phyloP scores from a whole-genome alignment of 2,113 vertebrate species.

The Gobiocypris rarus region DNA sequence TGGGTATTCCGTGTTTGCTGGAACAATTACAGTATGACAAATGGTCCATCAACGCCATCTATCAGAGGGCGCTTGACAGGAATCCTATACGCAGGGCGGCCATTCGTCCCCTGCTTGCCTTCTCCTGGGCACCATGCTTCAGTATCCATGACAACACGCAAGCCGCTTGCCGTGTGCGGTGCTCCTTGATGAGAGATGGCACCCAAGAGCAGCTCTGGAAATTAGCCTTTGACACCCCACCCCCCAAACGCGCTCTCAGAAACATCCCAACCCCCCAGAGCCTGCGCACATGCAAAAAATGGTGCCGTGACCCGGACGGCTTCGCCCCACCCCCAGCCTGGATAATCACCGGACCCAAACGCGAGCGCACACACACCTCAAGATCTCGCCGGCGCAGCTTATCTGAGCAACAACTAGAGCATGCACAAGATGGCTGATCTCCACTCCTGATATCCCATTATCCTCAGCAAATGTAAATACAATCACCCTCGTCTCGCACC shows the following conservation, averaged over 20 bases:
- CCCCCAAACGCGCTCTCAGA: not conserved
- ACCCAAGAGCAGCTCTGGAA: slow-evolving; percentile 75
- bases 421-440: slow-evolving; percentile 46
- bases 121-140: slow-evolving; percentile 95
- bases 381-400: slow-evolving; percentile 15
- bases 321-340: slow-evolving; percentile 16
- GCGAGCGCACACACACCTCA: not conserved
- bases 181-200: slow-evolving; percentile 81
- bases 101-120: slow-evolving; percentile 87
- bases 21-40: slow-evolving; percentile 99
- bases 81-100: slow-evolving; percentile 96
- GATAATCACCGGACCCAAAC: slow-evolving; percentile 20
- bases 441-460: slow-evolving; percentile 47
- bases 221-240: slow-evolving; percentile 79
- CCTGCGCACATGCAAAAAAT: not conserved
- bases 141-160: slow-evolving; percentile 93
- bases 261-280: slow-evolving; percentile 18
- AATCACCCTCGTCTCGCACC: slow-evolving; percentile 8
- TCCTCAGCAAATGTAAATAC: slow-evolving; percentile 34
- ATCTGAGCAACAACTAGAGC: slow-evolving; percentile 49
- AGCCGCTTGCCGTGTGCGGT: slow-evolving; percentile 82
- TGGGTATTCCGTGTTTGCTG: slow-evolving; percentile 98
- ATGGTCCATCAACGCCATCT: slow-evolving; percentile 99
- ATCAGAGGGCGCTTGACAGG: slow-evolving; percentile 94
- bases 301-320: slow-evolving; percentile 35